Evolutionary conservation across 2,797 vertebrate species (phyloP), one percentile per base, ranked within the genome.

Genomic region (Clarias laeviceps): DNA sequence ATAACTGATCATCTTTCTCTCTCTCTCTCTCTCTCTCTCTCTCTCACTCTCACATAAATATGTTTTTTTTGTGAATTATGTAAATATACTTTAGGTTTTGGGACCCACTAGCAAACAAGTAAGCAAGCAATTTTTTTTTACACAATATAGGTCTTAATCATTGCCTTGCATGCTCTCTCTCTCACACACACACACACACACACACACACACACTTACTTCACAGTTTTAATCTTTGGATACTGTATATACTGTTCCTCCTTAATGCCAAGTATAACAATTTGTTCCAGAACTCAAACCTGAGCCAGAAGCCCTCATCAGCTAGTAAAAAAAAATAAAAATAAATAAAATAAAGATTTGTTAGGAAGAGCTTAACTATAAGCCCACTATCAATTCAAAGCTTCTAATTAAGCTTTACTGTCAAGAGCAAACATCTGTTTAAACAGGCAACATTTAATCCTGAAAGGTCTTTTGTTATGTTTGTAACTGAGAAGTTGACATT

Each of bases 341-440:
- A 6, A 37, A 37, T 0, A 86, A 68, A 80, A 83, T n/a, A 85
- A 77, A 70, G 84, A 91, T 88, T 87, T 87, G 82, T 78, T 83
- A 74, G 61, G 88, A 27, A 80, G 77, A 89, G 66, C 66, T 80
- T 86, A 86, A 90, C 84, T 66, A 84, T 82, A 82, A 61, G 20
- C 74, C 54, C 84, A 86, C 81, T 59, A 88, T 70, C 79, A 89
- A 89, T 87, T 80, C 80, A 86, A 40, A 84, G 90, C 89, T 88
- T 82, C 68, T 83, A 80, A 78, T 85, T 87, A 83, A 59, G 74
- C 78, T 82, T 91, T 85, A 86, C 86, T 64, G 62, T 91, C 88
- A 90, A 88, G 92, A 90, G 87, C 56, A 40, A 78, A 11, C 3
- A 34, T 59, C 59, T 22, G 27, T 59, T 24, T 56, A 77, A 78